These are phyloP conservation scores for Forbesichthys agassizii DNA, from an alignment of 2,113 vertebrate species.

Conservation along the genomic window DNA sequence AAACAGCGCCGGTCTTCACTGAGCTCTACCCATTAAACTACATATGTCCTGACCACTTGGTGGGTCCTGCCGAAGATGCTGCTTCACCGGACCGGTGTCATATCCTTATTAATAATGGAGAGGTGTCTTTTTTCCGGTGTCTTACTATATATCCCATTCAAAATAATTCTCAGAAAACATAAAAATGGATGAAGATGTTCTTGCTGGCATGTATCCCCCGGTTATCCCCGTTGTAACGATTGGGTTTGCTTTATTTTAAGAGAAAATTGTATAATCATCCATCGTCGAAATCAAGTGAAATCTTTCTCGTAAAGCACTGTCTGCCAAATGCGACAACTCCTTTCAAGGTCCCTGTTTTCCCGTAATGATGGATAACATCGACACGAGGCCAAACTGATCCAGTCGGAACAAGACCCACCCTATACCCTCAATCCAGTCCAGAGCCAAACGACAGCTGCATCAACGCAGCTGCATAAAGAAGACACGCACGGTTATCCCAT, in stretches of 20 bases:
- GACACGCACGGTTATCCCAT: slow-evolving; percentile 76
- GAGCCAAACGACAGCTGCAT: not conserved
- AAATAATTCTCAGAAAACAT: slow-evolving; percentile 34
- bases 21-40: slow-evolving; percentile 67
- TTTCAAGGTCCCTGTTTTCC: slow-evolving; percentile 45
- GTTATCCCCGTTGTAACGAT: slow-evolving; percentile 52
- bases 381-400: slow-evolving; percentile 48
- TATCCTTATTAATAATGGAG: slow-evolving; percentile 63
- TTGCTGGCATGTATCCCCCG: slow-evolving; percentile 25
- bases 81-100: slow-evolving; percentile 28
- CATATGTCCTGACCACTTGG: slow-evolving; percentile 20
- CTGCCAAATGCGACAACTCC: slow-evolving; percentile 29
- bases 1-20: slow-evolving; percentile 50
- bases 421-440: slow-evolving; percentile 60
- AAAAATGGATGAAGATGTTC: slow-evolving; percentile 24
- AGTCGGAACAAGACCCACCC: slow-evolving; percentile 59
- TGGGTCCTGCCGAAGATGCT: slow-evolving; percentile 16
- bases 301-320: slow-evolving; percentile 22
- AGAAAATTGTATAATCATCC: not conserved
- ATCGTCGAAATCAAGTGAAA: slow-evolving; percentile 14
- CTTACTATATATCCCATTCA: slow-evolving; percentile 40
- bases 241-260: slow-evolving; percentile 28
- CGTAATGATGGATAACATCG: slow-evolving; percentile 50
- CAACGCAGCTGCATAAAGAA: slow-evolving; percentile 5
- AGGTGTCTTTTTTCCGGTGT: slow-evolving; percentile 45